A percentile compares a stretch with the other conserved stretches of the same genome.
These are phyloP conservation scores for Lochmaea crataegi DNA, from an alignment of 2,888 invertebrate species.

Conservation along the genomic window DNA sequence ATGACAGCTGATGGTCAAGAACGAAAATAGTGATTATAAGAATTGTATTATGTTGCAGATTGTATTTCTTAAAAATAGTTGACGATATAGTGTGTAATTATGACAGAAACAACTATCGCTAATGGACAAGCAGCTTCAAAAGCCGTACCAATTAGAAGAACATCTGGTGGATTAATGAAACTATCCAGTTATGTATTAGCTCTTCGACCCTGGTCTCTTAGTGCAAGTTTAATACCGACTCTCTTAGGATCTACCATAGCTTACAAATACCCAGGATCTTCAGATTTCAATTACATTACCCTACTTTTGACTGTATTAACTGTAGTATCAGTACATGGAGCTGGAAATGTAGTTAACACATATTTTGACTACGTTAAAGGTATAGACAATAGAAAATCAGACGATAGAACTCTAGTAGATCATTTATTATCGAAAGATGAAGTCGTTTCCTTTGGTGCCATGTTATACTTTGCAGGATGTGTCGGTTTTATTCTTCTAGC, in stretches of 20 bases:
- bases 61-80: slow-evolving; percentile 6
- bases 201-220: slow-evolving; percentile 92
- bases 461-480: slow-evolving; percentile 89
- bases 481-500: slow-evolving; percentile 62
- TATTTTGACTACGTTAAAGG: slow-evolving; percentile 96
- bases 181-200: slow-evolving; percentile 89
- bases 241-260: slow-evolving; percentile 90
- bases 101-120: slow-evolving; percentile 24
- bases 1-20: background rate
- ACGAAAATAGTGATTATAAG: background rate
- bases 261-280: slow-evolving; percentile 81
- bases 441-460: slow-evolving; percentile 85
- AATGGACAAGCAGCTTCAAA: slow-evolving; percentile 22
- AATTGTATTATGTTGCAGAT: background rate
- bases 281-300: slow-evolving; percentile 82
- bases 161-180: slow-evolving; percentile 77
- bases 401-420: slow-evolving; percentile 95
- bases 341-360: slow-evolving; percentile 96
- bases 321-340: slow-evolving; percentile 92
- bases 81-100: slow-evolving; percentile 11
- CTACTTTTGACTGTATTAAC: slow-evolving; percentile 87
- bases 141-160: background rate
- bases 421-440: slow-evolving; percentile 84
- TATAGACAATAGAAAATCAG: slow-evolving; percentile 92
- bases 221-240: slow-evolving; percentile 91